These are phyloP conservation scores for Triops cancriformis DNA, from an alignment of 1,140 invertebrate species.

Conservation along the genomic window DNA sequence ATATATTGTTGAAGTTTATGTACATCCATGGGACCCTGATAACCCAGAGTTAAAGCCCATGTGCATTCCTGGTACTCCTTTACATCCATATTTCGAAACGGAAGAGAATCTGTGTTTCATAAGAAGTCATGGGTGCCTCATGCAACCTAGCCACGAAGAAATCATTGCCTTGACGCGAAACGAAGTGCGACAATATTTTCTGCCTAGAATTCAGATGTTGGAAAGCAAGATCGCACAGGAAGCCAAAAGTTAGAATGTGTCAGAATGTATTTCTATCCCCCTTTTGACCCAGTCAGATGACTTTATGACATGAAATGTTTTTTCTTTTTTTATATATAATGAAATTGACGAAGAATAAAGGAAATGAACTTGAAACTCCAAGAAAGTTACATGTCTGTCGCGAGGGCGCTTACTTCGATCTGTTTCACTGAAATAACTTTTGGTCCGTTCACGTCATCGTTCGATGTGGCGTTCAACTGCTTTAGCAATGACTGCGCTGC, in stretches of 20 bases:
- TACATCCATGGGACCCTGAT: slow-evolving; percentile 16
- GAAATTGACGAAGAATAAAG: not conserved
- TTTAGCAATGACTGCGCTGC: not conserved
- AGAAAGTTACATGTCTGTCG: not conserved
- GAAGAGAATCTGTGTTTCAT: not conserved
- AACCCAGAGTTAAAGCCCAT: not conserved
- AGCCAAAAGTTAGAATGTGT: not conserved
- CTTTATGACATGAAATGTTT: not conserved
- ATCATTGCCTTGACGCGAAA: not conserved
- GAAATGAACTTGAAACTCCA: not conserved
- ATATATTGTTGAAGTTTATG: slow-evolving; percentile 15
- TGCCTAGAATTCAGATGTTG: not conserved
- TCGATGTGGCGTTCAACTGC: not conserved
- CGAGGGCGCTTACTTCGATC: not conserved
- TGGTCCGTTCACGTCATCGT: not conserved
- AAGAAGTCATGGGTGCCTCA: not conserved
- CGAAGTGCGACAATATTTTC: not conserved
- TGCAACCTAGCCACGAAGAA: not conserved
- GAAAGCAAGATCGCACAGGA: not conserved
- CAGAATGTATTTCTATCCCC: not conserved
- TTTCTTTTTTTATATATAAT: not conserved
- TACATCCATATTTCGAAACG: not conserved
- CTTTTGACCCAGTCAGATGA: not conserved
- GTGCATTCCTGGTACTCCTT: not conserved
- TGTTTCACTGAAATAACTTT: not conserved